Base-by-base conservation (phyloP, 2,888 invertebrate genomes). In the Arrhopalites spinosus region DNA sequence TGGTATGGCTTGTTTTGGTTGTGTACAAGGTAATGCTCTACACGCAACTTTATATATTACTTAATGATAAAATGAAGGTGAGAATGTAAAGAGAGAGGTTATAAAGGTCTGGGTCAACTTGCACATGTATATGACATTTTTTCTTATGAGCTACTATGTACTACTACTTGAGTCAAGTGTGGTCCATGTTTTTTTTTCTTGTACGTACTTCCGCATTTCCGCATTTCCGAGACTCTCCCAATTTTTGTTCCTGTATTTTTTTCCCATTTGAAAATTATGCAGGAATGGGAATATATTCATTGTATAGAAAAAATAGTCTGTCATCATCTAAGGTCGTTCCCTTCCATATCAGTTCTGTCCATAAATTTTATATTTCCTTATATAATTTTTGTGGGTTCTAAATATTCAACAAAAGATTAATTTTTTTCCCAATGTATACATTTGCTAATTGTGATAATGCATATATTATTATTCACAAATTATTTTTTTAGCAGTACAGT, bases 31-130 rank as follows among this genome's bases (percentile, higher is more conserved):
- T 56, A 36, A 70, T 56, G 56, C 29, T 56, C 20, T 56, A 56
- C 56, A 70, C 56, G 70, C 70, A 69, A 69, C 50, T 53, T n/a
- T n/a, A 27, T 45, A 25, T 59, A 71, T 63, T 72, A 72, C 72
- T 43, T 50, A 72, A 72, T 25, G 43, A 66, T 66, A n/a, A 43
- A 66, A 43, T 64, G 61, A 72, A 72, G 72, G 72, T 72, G 63
- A 72, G 64, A 72, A 27, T 68, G 5, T 17, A 36, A 7, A 11
- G 5, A 17, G 30, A 69, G 53, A 69, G 69, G 69, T 63, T 61
- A 61, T n/a, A 61, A 45, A 64, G 72, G 72, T 72, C 72, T 72
- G 72, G 72, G 72, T 72, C 72, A 72, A 72, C 63, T 64, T 59
- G 25, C 50, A 36, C 11, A 11, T 36, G 36, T 36, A 11, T n/a